phyloP scores from a whole-genome alignment of 2,888 invertebrate genomes.

The Pandemis cinnamomeana region DNA sequence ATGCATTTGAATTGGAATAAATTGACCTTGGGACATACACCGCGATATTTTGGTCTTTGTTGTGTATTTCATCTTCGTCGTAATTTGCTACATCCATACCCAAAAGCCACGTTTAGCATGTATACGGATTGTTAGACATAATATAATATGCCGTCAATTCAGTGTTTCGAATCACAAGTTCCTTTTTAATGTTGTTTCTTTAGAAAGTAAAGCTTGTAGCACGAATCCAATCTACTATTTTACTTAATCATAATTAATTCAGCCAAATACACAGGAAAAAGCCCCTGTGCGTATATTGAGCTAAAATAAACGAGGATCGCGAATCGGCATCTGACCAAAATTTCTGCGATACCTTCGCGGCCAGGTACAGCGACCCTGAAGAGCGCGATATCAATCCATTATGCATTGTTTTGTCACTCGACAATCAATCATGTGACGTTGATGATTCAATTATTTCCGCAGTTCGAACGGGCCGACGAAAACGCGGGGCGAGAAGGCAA shows the following conservation, averaged over 20 bases:
- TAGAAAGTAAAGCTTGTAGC: too few relatives aligned
- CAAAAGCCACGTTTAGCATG: too few relatives aligned
- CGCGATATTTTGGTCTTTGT: too few relatives aligned
- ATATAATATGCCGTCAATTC: too few relatives aligned
- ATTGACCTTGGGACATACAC: too few relatives aligned
- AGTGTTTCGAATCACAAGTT: too few relatives aligned
- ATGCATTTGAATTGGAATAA: too few relatives aligned
- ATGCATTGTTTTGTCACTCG: conserved; percentile 10
- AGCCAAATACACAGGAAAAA: too few relatives aligned
- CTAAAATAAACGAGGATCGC: background rate
- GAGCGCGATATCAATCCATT: background rate
- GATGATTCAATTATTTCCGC: conserved; percentile 28
- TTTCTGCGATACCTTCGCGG: background rate
- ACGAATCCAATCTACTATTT: background rate
- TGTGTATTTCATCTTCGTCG: too few relatives aligned
- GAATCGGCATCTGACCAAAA: background rate
- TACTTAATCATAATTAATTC: background rate
- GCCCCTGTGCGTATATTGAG: background rate
- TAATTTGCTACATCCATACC: too few relatives aligned
- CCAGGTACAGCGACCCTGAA: background rate
- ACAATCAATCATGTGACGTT: conserved; percentile 1
- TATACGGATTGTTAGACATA: too few relatives aligned
- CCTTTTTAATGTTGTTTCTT: too few relatives aligned
- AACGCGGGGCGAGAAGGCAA: conserved; percentile 86
- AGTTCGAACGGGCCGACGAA: conserved; percentile 80